Conservation (phyloP, 2,888 invertebrate species). For the Idaea straminata region DNA sequence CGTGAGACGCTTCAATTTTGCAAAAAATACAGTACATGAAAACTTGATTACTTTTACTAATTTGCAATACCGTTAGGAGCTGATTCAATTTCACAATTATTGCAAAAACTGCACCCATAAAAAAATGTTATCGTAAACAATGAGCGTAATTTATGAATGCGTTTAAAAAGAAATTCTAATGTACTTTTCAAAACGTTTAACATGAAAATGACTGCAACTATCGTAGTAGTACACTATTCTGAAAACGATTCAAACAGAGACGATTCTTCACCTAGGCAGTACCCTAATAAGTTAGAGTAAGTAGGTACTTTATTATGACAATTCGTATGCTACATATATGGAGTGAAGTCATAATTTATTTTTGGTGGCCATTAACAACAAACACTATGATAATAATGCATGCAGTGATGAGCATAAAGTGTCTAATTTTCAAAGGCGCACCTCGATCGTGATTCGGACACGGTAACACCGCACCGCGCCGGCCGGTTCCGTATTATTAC, state of each 20-base stretch:
- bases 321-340: background rate
- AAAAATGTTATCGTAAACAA: too few species aligned
- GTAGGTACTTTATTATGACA: background rate
- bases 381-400: conserved; percentile 25
- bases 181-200: too few species aligned
- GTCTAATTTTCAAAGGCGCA: conserved; percentile 34
- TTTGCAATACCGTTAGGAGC: conserved; percentile 14
- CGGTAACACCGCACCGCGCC: conserved; percentile 24
- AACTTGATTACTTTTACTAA: too few species aligned
- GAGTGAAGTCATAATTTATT: conserved; percentile 12
- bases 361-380: conserved; percentile 4
- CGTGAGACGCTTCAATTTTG: conserved; percentile 30
- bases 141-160: too few species aligned
- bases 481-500: conserved; percentile 41
- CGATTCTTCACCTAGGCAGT: too few species aligned
- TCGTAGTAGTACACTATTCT: too few species aligned
- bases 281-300: too few species aligned
- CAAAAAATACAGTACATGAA: background rate
- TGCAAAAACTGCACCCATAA: too few species aligned
- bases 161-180: too few species aligned
- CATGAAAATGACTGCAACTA: too few species aligned
- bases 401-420: conserved; percentile 36
- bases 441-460: conserved; percentile 32
- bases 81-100: background rate
- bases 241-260: too few species aligned